A percentile compares a stretch with the other conserved stretches of the same genome.
These are phyloP conservation scores for Koerneria pararmatus DNA, from an alignment of 2,888 invertebrate genomes.

Conservation along the genomic window DNA sequence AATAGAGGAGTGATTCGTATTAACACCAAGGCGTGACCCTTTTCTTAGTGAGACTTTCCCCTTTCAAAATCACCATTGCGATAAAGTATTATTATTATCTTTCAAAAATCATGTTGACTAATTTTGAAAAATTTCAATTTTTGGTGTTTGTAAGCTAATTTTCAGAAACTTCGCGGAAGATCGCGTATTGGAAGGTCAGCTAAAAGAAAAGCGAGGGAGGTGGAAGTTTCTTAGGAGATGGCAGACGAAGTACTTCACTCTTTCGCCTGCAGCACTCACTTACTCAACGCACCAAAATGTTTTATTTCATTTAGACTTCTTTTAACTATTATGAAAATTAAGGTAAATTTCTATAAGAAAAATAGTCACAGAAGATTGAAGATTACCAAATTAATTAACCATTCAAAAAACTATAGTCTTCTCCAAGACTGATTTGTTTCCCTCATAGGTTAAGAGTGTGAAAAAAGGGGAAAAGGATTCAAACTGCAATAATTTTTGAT, in stretches of 20 bases:
- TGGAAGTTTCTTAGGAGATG: slow-evolving; percentile 86
- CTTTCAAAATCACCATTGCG: background rate
- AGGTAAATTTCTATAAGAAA: background rate
- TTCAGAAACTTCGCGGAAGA: slow-evolving; percentile 22
- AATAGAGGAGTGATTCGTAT: too few relatives aligned
- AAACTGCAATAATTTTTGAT: too few relatives aligned
- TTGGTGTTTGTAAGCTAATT: background rate
- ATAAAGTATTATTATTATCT: slow-evolving; percentile 5
- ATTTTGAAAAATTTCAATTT: background rate
- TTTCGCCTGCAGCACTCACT: slow-evolving; percentile 84
- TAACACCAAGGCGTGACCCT: too few relatives aligned
- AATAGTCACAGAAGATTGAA: background rate
- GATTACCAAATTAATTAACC: background rate
- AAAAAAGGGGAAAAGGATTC: too few relatives aligned
- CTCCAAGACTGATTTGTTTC: too few relatives aligned
- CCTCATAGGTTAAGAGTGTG: too few relatives aligned
- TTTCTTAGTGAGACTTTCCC: too few relatives aligned
- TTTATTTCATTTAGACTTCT: slow-evolving; percentile 22
- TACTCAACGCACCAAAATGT: slow-evolving; percentile 66
- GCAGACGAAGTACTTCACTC: slow-evolving; percentile 87
- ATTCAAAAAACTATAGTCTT: too few relatives aligned
- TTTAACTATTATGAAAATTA: background rate
- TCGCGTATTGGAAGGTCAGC: slow-evolving; percentile 68
- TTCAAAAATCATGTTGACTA: background rate
- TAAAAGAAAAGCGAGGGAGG: slow-evolving; percentile 85